These are phyloP conservation scores for Amaurobius ferox DNA, from an alignment of 2,888 invertebrate genomes.

Conservation along the genomic window DNA sequence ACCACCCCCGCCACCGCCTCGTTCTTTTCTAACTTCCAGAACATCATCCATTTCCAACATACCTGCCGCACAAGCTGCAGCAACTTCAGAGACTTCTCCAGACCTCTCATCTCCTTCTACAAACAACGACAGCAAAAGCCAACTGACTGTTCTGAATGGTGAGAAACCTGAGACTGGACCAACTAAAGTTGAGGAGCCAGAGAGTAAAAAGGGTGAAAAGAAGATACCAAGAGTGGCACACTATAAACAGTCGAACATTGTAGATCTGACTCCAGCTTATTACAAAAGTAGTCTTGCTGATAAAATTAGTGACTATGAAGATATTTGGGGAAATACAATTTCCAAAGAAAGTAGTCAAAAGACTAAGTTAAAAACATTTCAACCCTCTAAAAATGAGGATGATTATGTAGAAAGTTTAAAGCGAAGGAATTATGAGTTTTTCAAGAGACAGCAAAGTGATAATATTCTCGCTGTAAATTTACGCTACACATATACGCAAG, in stretches of 20 bases:
- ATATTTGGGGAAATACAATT: constrained; percentile 87
- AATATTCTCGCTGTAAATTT: constrained; percentile 21
- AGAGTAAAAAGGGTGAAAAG: constrained; percentile 21
- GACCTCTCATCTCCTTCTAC: constrained; percentile 45
- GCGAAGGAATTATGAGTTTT: constrained; percentile 2
- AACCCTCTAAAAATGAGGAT: constrained; percentile 20
- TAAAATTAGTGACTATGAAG: constrained; percentile 96
- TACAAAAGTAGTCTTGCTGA: constrained; percentile 92
- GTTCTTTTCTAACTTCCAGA: constrained; percentile 44
- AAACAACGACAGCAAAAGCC: constrained; percentile 27
- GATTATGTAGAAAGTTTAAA: constrained; percentile 26
- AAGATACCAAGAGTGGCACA: constrained; percentile 58
- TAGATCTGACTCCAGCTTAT: constrained; percentile 67
- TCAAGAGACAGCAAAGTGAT: constrained; percentile 28
- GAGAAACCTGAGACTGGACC: not conserved
- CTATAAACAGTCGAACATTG: constrained; percentile 67
- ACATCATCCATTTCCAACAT: constrained; percentile 45
- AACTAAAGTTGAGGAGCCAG: constrained; percentile 1
- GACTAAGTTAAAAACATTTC: constrained; percentile 39
- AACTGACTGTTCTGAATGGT: not conserved
- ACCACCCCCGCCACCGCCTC: constrained; percentile 66
- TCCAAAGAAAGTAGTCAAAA: constrained; percentile 31
- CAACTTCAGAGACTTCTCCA: constrained; percentile 29
- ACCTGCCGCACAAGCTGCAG: constrained; percentile 21
- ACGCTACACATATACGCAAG: constrained; percentile 33